A percentile compares a stretch with the other conserved stretches of the same genome.
These are phyloP conservation scores for Crotalus tigris DNA, from an alignment of 2,113 vertebrate genomes.

Conservation along the genomic window DNA sequence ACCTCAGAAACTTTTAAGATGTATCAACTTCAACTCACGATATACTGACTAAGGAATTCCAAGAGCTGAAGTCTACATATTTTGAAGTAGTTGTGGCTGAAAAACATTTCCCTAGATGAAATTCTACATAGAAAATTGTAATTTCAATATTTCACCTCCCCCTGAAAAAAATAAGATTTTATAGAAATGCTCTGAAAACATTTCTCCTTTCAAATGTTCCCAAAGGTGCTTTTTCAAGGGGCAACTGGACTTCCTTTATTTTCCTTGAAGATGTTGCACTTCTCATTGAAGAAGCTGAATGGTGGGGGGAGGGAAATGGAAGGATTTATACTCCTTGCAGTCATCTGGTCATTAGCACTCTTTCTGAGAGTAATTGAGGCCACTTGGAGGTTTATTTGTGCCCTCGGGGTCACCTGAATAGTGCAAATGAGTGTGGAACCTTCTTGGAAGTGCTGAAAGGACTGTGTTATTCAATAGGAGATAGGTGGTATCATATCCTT, in stretches of 20 bases:
- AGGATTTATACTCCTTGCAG: too few species aligned
- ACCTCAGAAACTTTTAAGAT: neutral
- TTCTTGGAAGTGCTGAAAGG: neutral
- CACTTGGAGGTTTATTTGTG: neutral
- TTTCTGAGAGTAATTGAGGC: too few species aligned
- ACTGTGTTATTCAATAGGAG: neutral
- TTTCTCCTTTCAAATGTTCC: neutral
- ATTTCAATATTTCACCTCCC: neutral
- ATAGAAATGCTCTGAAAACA: neutral
- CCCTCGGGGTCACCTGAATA: neutral
- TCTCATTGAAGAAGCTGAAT: too few species aligned
- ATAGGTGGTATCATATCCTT: neutral
- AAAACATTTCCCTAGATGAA: neutral
- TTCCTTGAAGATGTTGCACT: too few species aligned
- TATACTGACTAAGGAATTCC: neutral
- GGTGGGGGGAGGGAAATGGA: too few species aligned
- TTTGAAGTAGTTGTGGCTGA: neutral
- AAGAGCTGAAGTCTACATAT: neutral
- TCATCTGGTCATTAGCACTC: too few species aligned
- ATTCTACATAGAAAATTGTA: neutral
- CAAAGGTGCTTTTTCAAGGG: neutral
- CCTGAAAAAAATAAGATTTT: neutral
- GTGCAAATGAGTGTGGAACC: neutral
- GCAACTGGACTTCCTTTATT: too few species aligned
- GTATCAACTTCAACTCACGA: neutral